Evolutionary conservation across 2,113 vertebrate genomes (phyloP), one percentile per base, ranked within the genome.

Genomic region (Hystrix brachyura): DNA sequence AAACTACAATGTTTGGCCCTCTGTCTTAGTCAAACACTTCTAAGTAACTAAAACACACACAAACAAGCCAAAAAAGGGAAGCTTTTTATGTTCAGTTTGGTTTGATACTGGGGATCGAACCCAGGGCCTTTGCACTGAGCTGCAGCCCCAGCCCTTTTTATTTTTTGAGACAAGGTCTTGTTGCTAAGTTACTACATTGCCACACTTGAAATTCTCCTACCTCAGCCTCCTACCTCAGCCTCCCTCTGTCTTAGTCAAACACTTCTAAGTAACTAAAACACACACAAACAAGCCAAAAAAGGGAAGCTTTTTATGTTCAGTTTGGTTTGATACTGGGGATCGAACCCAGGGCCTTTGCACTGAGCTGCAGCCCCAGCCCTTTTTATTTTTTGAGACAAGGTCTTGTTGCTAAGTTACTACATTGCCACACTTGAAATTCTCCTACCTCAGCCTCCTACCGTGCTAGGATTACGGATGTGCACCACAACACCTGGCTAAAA

Each of bases 211-310:
- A 38, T 38, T 38, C 38, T 38, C 38, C 38, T 38, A 38, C 38
- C 38, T 38, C 38, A 38, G 38, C 38, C 38, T 38, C 38, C 38
- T 38, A 38, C 38, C 38, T 38, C 38, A 38, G 38, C 38, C 38
- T 38, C n/a, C n/a, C n/a, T n/a, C n/a, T n/a, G n/a, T 55, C 53
- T 55, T 55, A 8, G 3, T 32, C 29, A 65, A 65, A 32, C 74
- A 78, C 27, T 69, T 94, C 11, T 53, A 87, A 82, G 62, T 55
- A 86, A 76, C 87, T 87, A 7, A 86, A 93, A 67, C 21, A 85
- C 15, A 81, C 11, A 69, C 11, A 29, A 74, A 80, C 69, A 88
- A 94, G 21, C 57, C 32, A 65, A 93, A 90, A 29, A 32, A 34
- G 4, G 3, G 19, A 25, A 46, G 43, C 21, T 25, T 25, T 25